A percentile compares a stretch with the other conserved stretches of the same genome.
phyloP scores from a whole-genome alignment of 2,888 invertebrate genomes.

The Galeruca laticollis region DNA sequence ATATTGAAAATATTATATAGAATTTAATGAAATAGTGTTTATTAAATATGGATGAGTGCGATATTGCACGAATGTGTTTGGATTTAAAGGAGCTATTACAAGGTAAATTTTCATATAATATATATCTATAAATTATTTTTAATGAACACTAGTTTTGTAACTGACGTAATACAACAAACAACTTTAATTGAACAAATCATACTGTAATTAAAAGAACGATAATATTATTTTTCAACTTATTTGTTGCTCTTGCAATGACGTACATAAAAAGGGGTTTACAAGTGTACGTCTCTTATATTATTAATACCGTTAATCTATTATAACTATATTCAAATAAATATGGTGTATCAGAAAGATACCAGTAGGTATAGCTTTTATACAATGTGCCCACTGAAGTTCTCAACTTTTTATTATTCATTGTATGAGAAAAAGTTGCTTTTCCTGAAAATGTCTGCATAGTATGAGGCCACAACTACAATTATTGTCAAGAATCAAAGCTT shows the following conservation, averaged over 20 bases:
- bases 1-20: too few species aligned
- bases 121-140: conserved; percentile 19
- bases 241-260: background rate
- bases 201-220: background rate
- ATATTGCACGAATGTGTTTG: conserved; percentile 40
- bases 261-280: background rate
- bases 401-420: too few species aligned
- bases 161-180: conserved; percentile 22
- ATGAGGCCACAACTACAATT: too few species aligned
- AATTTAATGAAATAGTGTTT: conserved; percentile 10
- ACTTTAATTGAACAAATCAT: conserved; percentile 20
- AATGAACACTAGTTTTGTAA: conserved; percentile 22
- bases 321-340: too few species aligned
- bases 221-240: background rate
- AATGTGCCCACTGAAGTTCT: too few species aligned
- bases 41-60: conserved; percentile 36
- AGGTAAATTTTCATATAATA: conserved; percentile 36
- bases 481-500: too few species aligned
- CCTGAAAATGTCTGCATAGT: too few species aligned
- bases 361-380: background rate
- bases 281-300: background rate
- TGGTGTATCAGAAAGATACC: background rate
- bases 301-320: background rate
- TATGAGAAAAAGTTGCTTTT: too few species aligned
- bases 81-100: conserved; percentile 40